Percentiles rank a stretch among this genome's conserved stretches.
Evolutionary conservation across 1,140 invertebrate species (phyloP).

Genomic region (Cataglyphis hispanica): DNA sequence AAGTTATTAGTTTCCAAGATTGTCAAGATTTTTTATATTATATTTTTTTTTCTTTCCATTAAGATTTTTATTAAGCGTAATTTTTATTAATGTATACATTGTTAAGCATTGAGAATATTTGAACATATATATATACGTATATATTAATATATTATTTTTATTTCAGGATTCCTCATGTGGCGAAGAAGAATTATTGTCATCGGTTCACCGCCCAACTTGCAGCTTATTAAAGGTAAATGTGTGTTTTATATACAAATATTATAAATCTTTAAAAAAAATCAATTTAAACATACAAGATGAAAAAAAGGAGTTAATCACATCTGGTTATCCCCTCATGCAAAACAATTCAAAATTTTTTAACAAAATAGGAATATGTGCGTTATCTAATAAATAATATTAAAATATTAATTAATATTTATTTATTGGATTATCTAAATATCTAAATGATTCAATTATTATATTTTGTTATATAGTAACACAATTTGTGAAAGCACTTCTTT

Average conservation of each 20-base stretch:
- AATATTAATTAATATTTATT: not conserved
- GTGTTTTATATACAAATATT: constrained; percentile 41
- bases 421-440: not conserved
- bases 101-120: constrained; percentile 2
- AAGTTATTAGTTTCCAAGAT: too few relatives aligned
- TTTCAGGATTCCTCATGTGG: constrained; percentile 83
- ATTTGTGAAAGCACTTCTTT: not conserved
- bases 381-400: not conserved
- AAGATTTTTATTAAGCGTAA: not conserved
- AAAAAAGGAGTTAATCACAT: constrained; percentile 3
- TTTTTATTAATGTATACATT: not conserved
- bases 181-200: constrained; percentile 75
- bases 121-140: not conserved
- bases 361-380: not conserved
- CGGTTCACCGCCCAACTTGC: constrained; percentile 75
- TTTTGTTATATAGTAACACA: not conserved
- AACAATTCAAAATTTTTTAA: constrained; percentile 8
- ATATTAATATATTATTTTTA: constrained; percentile 54
- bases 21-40: too few relatives aligned
- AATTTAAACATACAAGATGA: constrained; percentile 20
- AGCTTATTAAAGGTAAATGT: constrained; percentile 78
- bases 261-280: constrained; percentile 42
- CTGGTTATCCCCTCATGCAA: not conserved
- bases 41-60: not conserved
- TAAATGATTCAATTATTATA: not conserved